A percentile compares a stretch with the other conserved stretches of the same genome.
phyloP scores from a whole-genome alignment of 2,888 invertebrate genomes.

The Psylliodes chrysocephalus region DNA sequence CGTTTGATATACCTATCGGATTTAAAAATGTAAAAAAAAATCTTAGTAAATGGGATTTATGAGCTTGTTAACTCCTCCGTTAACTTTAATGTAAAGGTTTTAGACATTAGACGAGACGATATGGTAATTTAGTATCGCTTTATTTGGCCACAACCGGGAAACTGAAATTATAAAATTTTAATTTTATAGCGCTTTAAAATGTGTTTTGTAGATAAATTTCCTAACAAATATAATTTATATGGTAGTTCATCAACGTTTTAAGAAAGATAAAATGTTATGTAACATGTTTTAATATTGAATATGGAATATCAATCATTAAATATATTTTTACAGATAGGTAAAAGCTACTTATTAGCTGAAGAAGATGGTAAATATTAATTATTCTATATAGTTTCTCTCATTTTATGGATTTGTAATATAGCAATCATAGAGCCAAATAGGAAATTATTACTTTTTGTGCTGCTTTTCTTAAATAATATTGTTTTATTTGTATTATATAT shows the following conservation, averaged over 20 bases:
- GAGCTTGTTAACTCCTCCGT: neutral
- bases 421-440: too few relatives aligned
- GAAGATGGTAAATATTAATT: too few relatives aligned
- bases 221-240: neutral
- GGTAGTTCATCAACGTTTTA: neutral
- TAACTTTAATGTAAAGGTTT: neutral
- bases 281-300: neutral
- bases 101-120: constrained; percentile 1
- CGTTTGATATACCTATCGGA: neutral
- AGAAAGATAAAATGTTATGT: neutral
- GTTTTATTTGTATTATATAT: too few relatives aligned
- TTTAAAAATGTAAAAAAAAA: neutral
- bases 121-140: constrained; percentile 28
- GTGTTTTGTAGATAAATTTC: neutral
- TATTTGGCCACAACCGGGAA: constrained; percentile 28
- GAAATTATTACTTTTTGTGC: too few relatives aligned
- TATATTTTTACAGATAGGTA: neutral
- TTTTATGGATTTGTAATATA: too few relatives aligned
- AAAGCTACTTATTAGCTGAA: too few relatives aligned
- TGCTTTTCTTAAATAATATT: too few relatives aligned
- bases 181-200: constrained; percentile 5
- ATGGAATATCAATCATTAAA: neutral
- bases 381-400: too few relatives aligned
- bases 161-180: constrained; percentile 9
- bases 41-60: neutral